Conservation (phyloP, 2,888 invertebrate species). For the Orchesellides sinensis region DNA sequence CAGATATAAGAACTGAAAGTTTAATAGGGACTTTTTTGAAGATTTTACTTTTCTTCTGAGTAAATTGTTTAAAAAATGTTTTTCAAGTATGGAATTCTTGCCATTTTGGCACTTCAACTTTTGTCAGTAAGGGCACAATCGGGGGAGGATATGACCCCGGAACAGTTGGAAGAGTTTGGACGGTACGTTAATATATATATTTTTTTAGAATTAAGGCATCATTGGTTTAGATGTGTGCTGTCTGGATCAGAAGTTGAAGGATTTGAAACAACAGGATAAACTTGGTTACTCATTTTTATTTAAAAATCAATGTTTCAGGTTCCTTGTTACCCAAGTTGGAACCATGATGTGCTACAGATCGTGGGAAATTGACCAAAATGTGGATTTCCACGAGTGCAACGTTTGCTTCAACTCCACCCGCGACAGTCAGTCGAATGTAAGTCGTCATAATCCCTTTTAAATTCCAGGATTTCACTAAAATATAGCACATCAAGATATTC, state of each 20-base stretch:
- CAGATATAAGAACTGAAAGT: no score
- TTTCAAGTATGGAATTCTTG: slow-evolving; percentile 27
- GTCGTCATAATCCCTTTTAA: not conserved
- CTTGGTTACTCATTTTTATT: no score
- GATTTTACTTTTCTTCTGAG: no score
- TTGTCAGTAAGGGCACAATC: slow-evolving; percentile 31
- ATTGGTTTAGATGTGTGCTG: no score
- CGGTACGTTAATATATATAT: no score
- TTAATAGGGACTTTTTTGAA: no score
- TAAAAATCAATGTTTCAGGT: no score
- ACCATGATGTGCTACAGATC: slow-evolving; percentile 63
- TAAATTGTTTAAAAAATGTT: slow-evolving; percentile 32
- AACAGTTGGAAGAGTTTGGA: slow-evolving; percentile 55
- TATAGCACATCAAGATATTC: not conserved
- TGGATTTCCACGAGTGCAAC: slow-evolving; percentile 59
- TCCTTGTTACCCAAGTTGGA: slow-evolving; percentile 58
- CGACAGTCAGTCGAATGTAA: slow-evolving; percentile 11
- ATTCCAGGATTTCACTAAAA: not conserved
- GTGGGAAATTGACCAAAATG: slow-evolving; percentile 47
- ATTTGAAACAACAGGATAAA: no score
- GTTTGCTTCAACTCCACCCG: slow-evolving; percentile 58
- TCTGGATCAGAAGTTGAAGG: no score
- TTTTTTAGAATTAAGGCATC: no score
- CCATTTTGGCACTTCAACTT: slow-evolving; percentile 37
- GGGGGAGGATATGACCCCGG: slow-evolving; percentile 47